A percentile compares a stretch with the other conserved stretches of the same genome.
Conservation (phyloP, 2,888 invertebrate genomes). For the Caenorhabditis sp. region DNA sequence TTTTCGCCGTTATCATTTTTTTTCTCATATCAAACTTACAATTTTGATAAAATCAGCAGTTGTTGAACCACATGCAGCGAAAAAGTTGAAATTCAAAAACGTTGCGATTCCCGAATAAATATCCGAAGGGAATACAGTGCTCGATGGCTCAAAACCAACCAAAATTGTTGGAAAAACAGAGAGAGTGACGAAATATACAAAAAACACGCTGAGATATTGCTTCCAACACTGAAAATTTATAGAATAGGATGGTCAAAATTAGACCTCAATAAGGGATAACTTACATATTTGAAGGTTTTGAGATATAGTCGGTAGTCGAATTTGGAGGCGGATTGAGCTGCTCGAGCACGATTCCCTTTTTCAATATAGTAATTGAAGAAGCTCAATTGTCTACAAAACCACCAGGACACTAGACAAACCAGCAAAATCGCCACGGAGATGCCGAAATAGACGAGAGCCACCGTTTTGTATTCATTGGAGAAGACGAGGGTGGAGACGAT, state of each 20-base stretch:
- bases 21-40: no score
- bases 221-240: constrained; percentile 75
- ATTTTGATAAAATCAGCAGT: constrained; percentile 82
- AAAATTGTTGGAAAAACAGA: constrained; percentile 86
- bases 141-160: constrained; percentile 77
- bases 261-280: background rate
- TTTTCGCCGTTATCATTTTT: no score
- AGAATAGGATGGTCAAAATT: no score
- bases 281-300: constrained; percentile 35
- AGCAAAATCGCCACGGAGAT: constrained; percentile 89
- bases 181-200: constrained; percentile 89
- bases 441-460: constrained; percentile 96
- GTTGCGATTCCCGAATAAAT: constrained; percentile 79
- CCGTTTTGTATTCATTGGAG: constrained; percentile 66
- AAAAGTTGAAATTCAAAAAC: constrained; percentile 90
- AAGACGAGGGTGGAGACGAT: constrained; percentile 60
- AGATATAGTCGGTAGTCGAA: constrained; percentile 34
- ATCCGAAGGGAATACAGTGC: constrained; percentile 28
- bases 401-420: constrained; percentile 92
- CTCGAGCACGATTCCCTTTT: constrained; percentile 31
- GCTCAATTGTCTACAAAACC: constrained; percentile 86
- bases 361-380: constrained; percentile 44
- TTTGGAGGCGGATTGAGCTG: constrained; percentile 3
- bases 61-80: constrained; percentile 90
- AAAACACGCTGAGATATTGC: constrained; percentile 89